Base-by-base conservation (phyloP, 2,888 invertebrate species). In the Microctonus aethiopoides region DNA sequence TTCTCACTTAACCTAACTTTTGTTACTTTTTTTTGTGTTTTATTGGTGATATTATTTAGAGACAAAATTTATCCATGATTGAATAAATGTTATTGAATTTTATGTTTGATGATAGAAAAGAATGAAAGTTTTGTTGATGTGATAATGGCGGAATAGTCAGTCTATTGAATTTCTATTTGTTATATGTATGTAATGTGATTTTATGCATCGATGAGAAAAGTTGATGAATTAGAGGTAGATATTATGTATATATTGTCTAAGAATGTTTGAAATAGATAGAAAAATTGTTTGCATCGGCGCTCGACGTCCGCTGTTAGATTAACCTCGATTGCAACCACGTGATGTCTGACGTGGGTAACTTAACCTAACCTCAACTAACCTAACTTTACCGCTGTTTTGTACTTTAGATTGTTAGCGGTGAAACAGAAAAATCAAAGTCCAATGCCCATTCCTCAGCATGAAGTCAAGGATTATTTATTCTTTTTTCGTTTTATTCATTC, bases 291-390 rank as follows among this genome's bases (percentile, higher is more conserved):
- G 83, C 83, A 83, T 81, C 83, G 84, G 81, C 84, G 83, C 83
- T 78, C 78, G 78, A 77, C 76, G 79, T 78, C 73, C 79, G 80
- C 52, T 66, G 52, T 66, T 66, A 67, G 66, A 82, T 84, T 84
- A 84, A 84, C 84, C 84, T 84, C 84, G 83, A 84, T 84, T 79
- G 79, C 79, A 80, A 67, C 69, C 84, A 84, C 84, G 84, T 84
- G 84, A 84, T 76, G 68, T 76, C 77, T 71, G 76, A 74, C 75
- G 72, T 69, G 69, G 71, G 74, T 76, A 77, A 76, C 83, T 79
- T n/a, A 83, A 82, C 84, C 83, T 81, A 67, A 80, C 77, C 79
- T 73, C 63, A 72, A 52, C 64, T 59, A 59, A 39, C 62, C 57
- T 62, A 59, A 52, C 32, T 32, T 24, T 41, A 16, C 39, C 26